Evolutionary conservation across 2,113 vertebrate genomes (phyloP), one percentile per base, ranked within the genome.

Genomic region (Bubo bubo): DNA sequence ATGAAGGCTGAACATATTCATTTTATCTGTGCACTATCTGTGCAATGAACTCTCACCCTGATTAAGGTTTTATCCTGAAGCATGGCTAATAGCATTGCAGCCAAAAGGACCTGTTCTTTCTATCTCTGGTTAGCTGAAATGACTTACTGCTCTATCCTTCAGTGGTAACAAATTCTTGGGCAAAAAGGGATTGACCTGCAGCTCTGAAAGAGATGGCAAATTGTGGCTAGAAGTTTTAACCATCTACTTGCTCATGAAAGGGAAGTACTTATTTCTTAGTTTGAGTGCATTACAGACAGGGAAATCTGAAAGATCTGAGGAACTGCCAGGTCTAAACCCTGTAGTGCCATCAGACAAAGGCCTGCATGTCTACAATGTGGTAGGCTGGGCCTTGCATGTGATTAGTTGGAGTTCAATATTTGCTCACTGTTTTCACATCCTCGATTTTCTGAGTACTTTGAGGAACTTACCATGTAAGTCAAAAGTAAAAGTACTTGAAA

Each of bases 1-100:
- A 73, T 67, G 41, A 83, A 91, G 72, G 60, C 76, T 75, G 86
- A 86, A 76, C 64, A 14, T 93, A 68, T 4, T 94, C 15, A 66
- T 73, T 95, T 96, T 93, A 93, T 95, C 93, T 91, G 72, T 91
- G 89, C 6, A 3, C 73, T 95, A 8, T 97, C 96, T 95, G 96
- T 96, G 93, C 93, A 82, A 17, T 97, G 97, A 98, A 96, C 95
- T 96, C 91, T 97, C 94, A 96, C 94, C 93, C 95, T 95, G 95
- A 96, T 97, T 94, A 97, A 81, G 90, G 94, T 89, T 97, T 97
- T 94, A 91, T 86, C 79, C 67, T 79, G 86, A 80, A 88, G 95
- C 96, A 90, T 96, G 89, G 71, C 94, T 95, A 97, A 97, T 96
- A 86, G 75, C 75, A 93, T 91, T 97, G 93, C 49, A 66, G 58